Conservation (phyloP, 2,113 vertebrate genomes). For the Cacatua alba region DNA sequence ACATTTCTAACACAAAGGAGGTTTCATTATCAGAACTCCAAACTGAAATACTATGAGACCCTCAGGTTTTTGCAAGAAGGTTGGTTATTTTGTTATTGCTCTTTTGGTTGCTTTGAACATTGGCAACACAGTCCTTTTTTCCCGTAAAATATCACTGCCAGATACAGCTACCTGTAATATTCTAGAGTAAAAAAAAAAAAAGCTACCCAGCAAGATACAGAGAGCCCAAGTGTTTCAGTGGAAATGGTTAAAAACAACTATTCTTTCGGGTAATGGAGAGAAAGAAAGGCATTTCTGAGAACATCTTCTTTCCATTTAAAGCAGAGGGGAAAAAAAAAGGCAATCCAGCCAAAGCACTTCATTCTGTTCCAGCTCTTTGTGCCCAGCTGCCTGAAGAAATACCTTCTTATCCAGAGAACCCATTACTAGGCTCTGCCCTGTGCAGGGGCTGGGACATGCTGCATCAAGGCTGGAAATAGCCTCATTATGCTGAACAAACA, state of each 20-base stretch:
- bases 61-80: not conserved
- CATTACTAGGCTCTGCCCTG: not conserved
- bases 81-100: not conserved
- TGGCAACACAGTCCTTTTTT: not conserved
- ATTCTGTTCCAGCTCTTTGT: constrained; percentile 13
- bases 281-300: not conserved
- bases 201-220: not conserved
- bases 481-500: not conserved
- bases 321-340: not conserved
- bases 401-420: not conserved
- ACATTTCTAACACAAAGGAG: not conserved
- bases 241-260: not conserved
- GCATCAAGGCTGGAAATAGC: not conserved
- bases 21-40: not conserved
- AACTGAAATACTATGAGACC: not conserved
- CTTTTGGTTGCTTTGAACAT: not conserved
- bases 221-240: not conserved
- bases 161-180: not conserved
- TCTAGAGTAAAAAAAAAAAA: not conserved
- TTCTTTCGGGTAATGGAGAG: not conserved
- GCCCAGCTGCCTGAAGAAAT: not conserved
- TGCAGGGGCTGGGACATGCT: not conserved
- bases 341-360: not conserved
- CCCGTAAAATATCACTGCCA: not conserved
- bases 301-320: not conserved